These are phyloP conservation scores for Podargus strigoides DNA, from an alignment of 2,797 vertebrate species.

Conservation along the genomic window DNA sequence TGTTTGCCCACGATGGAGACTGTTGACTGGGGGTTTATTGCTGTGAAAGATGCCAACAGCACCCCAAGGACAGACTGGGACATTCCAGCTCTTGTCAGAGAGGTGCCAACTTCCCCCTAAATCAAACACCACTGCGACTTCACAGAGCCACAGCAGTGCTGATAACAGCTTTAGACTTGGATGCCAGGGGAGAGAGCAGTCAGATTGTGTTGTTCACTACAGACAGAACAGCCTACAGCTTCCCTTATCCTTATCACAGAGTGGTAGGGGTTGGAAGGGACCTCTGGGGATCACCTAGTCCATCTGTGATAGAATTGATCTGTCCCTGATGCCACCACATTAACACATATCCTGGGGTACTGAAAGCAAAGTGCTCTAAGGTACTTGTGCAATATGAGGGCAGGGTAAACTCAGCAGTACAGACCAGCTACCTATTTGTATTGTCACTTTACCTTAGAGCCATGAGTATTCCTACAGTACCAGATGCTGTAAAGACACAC, in stretches of 20 bases:
- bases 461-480: not conserved
- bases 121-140: slow-evolving; percentile 20
- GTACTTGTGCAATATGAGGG: not conserved
- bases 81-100: slow-evolving; percentile 69
- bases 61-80: slow-evolving; percentile 66
- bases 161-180: not conserved
- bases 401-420: not conserved
- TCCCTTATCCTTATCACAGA: too few species aligned
- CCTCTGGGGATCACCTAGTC: too few species aligned
- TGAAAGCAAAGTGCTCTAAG: not conserved
- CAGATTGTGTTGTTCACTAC: not conserved
- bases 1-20: slow-evolving; percentile 52
- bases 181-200: not conserved
- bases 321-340: not conserved
- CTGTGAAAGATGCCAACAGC: slow-evolving; percentile 58
- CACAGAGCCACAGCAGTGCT: not conserved
- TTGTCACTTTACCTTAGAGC: not conserved
- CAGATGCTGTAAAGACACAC: not conserved
- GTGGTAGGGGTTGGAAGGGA: too few species aligned
- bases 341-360: not conserved
- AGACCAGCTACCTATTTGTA: not conserved
- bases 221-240: not conserved
- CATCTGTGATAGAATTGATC: not conserved
- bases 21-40: slow-evolving; percentile 44
- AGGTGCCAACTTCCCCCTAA: slow-evolving; percentile 55